Conservation (phyloP, 2,888 invertebrate species). For the Lobophora halterata region DNA sequence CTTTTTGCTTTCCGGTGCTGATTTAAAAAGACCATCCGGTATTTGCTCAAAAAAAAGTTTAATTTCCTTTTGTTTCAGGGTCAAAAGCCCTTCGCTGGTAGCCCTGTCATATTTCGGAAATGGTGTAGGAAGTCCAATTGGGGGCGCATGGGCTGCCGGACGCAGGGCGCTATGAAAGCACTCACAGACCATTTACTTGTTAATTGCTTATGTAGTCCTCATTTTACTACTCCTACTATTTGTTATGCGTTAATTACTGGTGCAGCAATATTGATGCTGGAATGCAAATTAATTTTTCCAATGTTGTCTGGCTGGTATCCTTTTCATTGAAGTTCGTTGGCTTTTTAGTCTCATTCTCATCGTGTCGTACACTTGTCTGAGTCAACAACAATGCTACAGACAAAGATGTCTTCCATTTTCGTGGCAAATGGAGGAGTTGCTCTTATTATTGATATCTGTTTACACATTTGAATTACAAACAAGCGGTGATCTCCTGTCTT, state of each 20-base stretch:
- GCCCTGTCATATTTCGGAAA: conserved; percentile 67
- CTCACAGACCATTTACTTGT: conserved; percentile 57
- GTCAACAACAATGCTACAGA: too few relatives aligned
- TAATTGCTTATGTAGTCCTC: conserved; percentile 46
- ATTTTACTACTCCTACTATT: conserved; percentile 20
- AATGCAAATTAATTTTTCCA: conserved; percentile 3
- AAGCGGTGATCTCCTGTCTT: too few relatives aligned
- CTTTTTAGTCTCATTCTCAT: too few relatives aligned
- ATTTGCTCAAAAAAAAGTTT: conserved; percentile 4
- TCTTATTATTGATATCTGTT: too few relatives aligned
- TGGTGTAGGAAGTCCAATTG: conserved; percentile 78
- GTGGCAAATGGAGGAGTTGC: too few relatives aligned
- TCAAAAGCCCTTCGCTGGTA: conserved; percentile 12
- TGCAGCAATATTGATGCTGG: conserved; percentile 9
- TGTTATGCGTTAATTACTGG: conserved; percentile 18
- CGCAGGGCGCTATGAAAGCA: conserved; percentile 70
- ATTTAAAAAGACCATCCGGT: neutral
- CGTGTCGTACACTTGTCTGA: too few relatives aligned
- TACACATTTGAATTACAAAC: too few relatives aligned
- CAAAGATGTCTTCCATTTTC: too few relatives aligned
- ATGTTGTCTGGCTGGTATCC: conserved; percentile 4
- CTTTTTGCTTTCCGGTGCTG: neutral
- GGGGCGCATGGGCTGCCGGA: conserved; percentile 70
- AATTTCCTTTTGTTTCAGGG: conserved; percentile 31
- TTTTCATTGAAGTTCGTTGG: too few relatives aligned